A percentile compares a stretch with the other conserved stretches of the same genome.
phyloP scores from a whole-genome alignment of 2,888 invertebrate genomes.

The Agapetus fuscipes region DNA sequence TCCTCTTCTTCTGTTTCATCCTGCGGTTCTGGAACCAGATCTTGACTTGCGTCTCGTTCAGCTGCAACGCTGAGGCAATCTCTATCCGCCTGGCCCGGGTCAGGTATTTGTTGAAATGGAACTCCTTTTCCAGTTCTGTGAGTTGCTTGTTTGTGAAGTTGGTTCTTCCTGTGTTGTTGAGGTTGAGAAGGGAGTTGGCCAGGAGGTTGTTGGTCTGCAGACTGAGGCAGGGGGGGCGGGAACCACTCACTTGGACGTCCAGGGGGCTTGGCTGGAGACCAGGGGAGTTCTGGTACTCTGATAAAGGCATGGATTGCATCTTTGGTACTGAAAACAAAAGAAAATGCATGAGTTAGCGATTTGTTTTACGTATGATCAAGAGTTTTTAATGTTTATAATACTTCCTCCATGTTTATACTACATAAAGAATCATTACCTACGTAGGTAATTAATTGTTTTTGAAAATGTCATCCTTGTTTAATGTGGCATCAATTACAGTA shows the following conservation, averaged over 20 bases:
- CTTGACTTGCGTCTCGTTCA: constrained; percentile 96
- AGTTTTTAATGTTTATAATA: constrained; percentile 4
- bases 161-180: constrained; percentile 85
- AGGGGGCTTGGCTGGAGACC: constrained; percentile 42
- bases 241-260: constrained; percentile 36
- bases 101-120: constrained; percentile 98
- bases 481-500: too few species aligned
- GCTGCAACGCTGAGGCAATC: constrained; percentile 90
- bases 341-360: too few species aligned
- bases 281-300: constrained; percentile 41
- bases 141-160: constrained; percentile 99
- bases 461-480: too few species aligned
- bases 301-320: constrained; percentile 46
- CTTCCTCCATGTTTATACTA: not conserved
- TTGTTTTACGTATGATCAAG: not conserved
- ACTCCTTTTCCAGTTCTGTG: constrained; percentile 98
- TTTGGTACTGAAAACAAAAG: constrained; percentile 51
- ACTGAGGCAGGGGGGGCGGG: constrained; percentile 31
- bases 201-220: constrained; percentile 40
- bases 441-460: too few species aligned
- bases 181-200: constrained; percentile 39
- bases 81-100: constrained; percentile 95
- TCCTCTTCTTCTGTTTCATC: constrained; percentile 97
- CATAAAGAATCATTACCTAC: too few species aligned
- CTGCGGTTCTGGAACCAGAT: constrained; percentile 98